Base-by-base conservation (phyloP, 1,140 invertebrate species). In the Hyphantria cunea region DNA sequence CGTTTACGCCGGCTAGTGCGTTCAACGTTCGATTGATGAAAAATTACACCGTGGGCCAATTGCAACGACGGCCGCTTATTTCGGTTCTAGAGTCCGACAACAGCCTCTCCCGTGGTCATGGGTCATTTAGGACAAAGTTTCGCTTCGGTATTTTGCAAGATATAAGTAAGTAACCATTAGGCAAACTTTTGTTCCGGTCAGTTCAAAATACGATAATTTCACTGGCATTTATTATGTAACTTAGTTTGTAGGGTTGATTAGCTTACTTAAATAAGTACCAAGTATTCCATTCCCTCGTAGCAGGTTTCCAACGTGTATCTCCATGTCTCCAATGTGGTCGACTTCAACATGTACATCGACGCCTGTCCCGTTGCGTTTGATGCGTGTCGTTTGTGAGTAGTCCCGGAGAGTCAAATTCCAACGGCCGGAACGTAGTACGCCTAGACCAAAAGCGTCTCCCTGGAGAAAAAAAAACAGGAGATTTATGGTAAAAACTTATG, bases 401-500 rank as follows among this genome's bases (percentile, higher is more conserved):
- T 96, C 94, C 84, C 95, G 95, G 17, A 97, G 84, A 10, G 93
- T 93, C 13, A 97, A 74, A 72, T 95, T 95, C 92, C 95, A 97
- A 49, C 88, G 91, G 4, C 96, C 95, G 44, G 90, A 90, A 34
- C 95, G 95, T 0, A 77, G 74, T 10, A 95, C 86, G 42, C 89
- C 92, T 0, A 91, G 84, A 6, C 94, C 93, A 9, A 96, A 82
- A 25, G 94, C 80, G 45, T 87, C 92, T 5, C 92, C 95, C 54
- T 93, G 91, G n/a, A n/a, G n/a, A n/a, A n/a, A 44, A 95, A 92
- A 66, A 34, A 8, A 33, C 2, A 49, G 9, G 33, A 94, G 32
- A 11, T 14, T n/a, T 54, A 7, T 3, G 6, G 31, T 56, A 48
- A 15, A 13, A 17, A 8, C 45, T 6, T 5, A 8, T 5, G 6